phyloP scores from a whole-genome alignment of 1,140 invertebrate species.

The Drosophila pectinifera region DNA sequence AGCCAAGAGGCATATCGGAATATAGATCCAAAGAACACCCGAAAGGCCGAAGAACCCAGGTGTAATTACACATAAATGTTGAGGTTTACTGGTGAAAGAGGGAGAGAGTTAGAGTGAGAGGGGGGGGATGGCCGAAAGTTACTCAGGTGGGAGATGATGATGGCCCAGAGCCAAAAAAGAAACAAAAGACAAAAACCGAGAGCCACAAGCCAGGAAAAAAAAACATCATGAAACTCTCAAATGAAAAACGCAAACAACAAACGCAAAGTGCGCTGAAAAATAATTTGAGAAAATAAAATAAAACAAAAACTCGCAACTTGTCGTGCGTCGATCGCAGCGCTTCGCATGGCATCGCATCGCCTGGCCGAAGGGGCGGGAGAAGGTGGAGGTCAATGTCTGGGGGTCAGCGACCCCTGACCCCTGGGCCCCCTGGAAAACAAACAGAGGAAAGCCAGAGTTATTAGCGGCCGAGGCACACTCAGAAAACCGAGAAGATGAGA shows the following conservation, averaged over 20 bases:
- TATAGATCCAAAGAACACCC: conserved; percentile 10
- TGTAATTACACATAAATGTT: conserved; percentile 33
- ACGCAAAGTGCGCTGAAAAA: conserved; percentile 46
- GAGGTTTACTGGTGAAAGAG: neutral
- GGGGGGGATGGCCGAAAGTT: neutral
- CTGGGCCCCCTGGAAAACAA: conserved; percentile 26
- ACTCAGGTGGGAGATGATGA: conserved; percentile 1
- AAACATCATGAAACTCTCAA: conserved; percentile 38
- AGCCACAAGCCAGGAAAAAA: no score
- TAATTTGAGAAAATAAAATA: conserved; percentile 22
- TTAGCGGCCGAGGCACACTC: conserved; percentile 27
- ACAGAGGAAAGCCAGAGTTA: conserved; percentile 42
- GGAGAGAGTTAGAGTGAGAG: neutral
- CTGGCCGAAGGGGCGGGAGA: conserved; percentile 25
- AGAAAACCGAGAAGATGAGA: conserved; percentile 33
- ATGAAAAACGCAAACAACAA: conserved; percentile 66
- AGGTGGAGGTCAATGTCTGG: conserved; percentile 74
- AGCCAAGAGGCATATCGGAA: conserved; percentile 30
- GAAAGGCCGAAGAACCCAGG: conserved; percentile 7
- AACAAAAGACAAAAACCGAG: conserved; percentile 11
- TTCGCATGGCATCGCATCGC: neutral
- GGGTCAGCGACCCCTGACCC: conserved; percentile 70
- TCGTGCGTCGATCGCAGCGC: conserved; percentile 59
- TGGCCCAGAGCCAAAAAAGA: conserved; percentile 4
- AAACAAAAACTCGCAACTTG: conserved; percentile 65